Conservation (phyloP, 2,113 vertebrate genomes). For the Campylorhamphus procurvoides region DNA sequence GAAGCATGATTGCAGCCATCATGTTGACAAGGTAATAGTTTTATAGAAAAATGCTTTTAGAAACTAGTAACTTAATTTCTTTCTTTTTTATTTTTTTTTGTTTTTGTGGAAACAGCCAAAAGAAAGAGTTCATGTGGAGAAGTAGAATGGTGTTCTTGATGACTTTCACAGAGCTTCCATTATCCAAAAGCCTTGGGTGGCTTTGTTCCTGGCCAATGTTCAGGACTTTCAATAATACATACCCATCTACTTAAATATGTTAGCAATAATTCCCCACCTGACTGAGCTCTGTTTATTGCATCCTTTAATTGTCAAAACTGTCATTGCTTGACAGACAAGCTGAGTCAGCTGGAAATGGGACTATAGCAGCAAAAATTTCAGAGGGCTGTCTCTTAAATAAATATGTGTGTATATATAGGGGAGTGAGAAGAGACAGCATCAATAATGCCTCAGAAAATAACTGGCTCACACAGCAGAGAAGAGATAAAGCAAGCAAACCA, state of each 20-base stretch:
- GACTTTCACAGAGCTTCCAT: constrained; percentile 83
- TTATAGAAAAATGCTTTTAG: constrained; percentile 71
- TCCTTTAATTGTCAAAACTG: constrained; percentile 42
- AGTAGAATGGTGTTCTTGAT: constrained; percentile 76
- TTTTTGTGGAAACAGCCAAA: constrained; percentile 70
- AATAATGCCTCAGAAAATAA: background rate
- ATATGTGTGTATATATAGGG: background rate
- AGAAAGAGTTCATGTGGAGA: constrained; percentile 76
- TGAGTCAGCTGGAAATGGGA: constrained; percentile 46
- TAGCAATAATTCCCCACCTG: constrained; percentile 26
- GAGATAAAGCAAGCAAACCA: constrained; percentile 22
- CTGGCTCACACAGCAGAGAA: constrained; percentile 46
- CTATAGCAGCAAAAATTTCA: constrained; percentile 20
- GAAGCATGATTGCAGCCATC: constrained; percentile 81
- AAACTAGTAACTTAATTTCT: constrained; percentile 69
- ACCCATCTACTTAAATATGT: constrained; percentile 18
- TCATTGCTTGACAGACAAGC: background rate
- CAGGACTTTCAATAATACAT: constrained; percentile 46
- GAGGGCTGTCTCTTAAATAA: background rate
- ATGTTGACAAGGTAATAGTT: constrained; percentile 78
- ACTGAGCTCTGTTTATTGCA: constrained; percentile 27
- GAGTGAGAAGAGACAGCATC: constrained; percentile 38
- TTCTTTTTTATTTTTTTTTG: background rate
- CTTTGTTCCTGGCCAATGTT: constrained; percentile 53
- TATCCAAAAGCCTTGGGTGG: constrained; percentile 65